Percentiles rank a stretch among this genome's conserved stretches.
These are phyloP conservation scores for Oenanthe oenanthe DNA, from an alignment of 2,113 vertebrate genomes.

Conservation along the genomic window DNA sequence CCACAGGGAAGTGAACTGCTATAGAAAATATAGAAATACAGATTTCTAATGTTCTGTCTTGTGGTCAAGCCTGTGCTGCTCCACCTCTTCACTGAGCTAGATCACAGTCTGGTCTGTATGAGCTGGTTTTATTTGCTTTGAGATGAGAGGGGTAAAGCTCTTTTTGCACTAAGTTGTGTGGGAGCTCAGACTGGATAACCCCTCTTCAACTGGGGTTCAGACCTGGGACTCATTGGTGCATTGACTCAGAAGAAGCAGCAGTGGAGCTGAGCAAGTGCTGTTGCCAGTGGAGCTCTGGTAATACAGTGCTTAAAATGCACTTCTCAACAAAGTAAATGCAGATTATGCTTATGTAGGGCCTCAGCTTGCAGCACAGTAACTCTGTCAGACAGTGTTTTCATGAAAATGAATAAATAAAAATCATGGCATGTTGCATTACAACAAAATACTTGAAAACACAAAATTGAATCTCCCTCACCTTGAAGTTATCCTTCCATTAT, in stretches of 20 bases:
- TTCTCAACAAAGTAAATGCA: neutral
- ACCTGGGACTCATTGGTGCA: neutral
- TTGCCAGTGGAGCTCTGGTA: neutral
- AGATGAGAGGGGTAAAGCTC: neutral
- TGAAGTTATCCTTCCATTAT: neutral
- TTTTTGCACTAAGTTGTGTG: neutral
- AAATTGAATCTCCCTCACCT: neutral
- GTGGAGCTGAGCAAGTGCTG: neutral
- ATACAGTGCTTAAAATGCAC: neutral
- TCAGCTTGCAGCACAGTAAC: neutral
- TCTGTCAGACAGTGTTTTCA: neutral
- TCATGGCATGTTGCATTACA: neutral
- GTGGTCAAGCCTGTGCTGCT: neutral
- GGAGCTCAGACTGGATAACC: neutral
- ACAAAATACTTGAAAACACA: neutral
- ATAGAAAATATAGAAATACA: neutral
- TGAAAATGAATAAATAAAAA: constrained; percentile 13
- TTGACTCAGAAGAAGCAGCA: neutral
- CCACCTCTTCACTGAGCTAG: neutral
- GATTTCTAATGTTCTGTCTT: neutral
- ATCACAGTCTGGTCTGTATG: neutral
- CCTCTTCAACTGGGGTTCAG: neutral
- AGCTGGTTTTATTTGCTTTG: neutral
- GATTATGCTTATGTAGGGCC: neutral
- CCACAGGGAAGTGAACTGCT: neutral